Evolutionary conservation across 53 echinoderm and acorn worm genomes (phyloP), one percentile per base, ranked within the genome.

Genomic region (Patiria pectinifera): DNA sequence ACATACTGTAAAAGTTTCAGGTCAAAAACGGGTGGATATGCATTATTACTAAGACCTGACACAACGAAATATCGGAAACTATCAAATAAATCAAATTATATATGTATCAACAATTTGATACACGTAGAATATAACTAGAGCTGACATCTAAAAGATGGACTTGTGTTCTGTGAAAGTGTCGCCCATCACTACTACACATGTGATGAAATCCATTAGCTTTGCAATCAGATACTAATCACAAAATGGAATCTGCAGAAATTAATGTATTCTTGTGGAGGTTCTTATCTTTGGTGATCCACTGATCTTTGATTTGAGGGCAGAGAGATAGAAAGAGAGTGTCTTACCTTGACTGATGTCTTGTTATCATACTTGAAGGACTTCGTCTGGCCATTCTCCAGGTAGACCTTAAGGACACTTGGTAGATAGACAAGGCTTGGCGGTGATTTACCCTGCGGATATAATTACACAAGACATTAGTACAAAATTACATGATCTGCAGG

Each of bases 281-380:
- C 18, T 87, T 44, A 76, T 16, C 35, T 53, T 45, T 2, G 45
- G 1, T 48, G 3, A 72, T 72, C 48, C n/a, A 45, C n/a, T 19
- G 4, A 22, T 45, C 75, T 25, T 21, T 49, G 10, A 60, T 60
- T 12, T 12, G 12, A 60, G 60, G 9, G 35, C 60, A 60, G 8
- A 60, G 24, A 76, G 76, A 43, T 2, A 78, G 14, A n/a, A 13
- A 46, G n/a, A 9, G 13, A 4, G 45, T 26, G 21, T 71, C 91
- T 91, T 95, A 98, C 99, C 96, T 96, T 98, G 24, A 98, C 99
- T 70, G 95, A 94, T 8, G 99, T 98, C 83, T 95, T 93, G 86
- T 92, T 93, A 79, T 99, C 99, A 82, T 97, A 99, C 92, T 95
- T 97, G 94, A 99, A 99, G 19, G 99, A 99, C 91, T 99, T 99